phyloP scores from a whole-genome alignment of 2,888 invertebrate species.

The Podotricha telesiphe region DNA sequence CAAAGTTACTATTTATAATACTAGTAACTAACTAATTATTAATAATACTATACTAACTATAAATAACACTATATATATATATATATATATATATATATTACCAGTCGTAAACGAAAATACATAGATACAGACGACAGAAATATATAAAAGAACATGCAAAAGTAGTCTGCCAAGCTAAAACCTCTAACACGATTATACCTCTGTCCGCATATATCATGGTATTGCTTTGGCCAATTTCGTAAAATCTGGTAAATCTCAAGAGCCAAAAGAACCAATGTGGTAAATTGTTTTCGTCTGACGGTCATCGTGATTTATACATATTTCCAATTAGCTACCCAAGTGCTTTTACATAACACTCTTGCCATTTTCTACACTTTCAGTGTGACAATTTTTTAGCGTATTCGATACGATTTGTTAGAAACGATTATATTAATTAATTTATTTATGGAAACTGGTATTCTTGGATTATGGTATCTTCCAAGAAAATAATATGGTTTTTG shows the following conservation, averaged over 20 bases:
- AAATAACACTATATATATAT: no score
- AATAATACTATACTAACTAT: no score
- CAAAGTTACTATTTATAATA: no score
- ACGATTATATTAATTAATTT: no score
- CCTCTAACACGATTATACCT: slow-evolving; percentile 12
- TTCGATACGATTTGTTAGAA: slow-evolving; percentile 29
- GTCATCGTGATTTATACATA: slow-evolving; percentile 73
- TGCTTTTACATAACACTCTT: slow-evolving; percentile 78
- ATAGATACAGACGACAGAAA: neutral
- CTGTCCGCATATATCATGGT: neutral
- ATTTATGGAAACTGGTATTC: no score
- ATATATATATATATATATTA: no score
- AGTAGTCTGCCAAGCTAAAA: neutral
- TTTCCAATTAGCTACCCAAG: slow-evolving; percentile 76
- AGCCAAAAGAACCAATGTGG: slow-evolving; percentile 54
- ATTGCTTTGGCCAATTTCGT: slow-evolving; percentile 3
- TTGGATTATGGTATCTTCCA: no score
- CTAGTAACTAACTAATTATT: no score
- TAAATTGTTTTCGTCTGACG: slow-evolving; percentile 64
- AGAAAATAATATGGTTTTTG: no score
- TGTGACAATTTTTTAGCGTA: slow-evolving; percentile 38
- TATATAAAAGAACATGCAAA: neutral
- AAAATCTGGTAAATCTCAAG: slow-evolving; percentile 27
- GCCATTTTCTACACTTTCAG: slow-evolving; percentile 74
- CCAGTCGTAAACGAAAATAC: no score